These are phyloP conservation scores for Varanus salvator DNA, from an alignment of 2,113 vertebrate species.

Conservation along the genomic window DNA sequence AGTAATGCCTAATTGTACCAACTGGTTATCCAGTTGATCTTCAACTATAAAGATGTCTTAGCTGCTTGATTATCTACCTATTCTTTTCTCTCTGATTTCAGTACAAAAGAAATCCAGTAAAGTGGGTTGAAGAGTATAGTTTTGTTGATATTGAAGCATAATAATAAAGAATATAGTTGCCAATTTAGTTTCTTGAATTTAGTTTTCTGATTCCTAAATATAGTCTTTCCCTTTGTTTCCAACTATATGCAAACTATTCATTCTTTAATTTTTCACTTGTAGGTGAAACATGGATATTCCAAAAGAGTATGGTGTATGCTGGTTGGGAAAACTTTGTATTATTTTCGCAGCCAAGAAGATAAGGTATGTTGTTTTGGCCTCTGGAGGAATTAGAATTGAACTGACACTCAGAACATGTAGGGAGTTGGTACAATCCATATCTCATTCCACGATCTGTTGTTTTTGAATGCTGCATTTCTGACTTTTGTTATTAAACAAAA, in stretches of 20 bases:
- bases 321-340: constrained; percentile 91
- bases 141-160: neutral
- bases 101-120: neutral
- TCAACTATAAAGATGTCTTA: neutral
- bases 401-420: neutral
- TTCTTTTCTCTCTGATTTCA: neutral
- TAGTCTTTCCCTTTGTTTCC: neutral
- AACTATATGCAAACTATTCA: neutral
- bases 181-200: neutral
- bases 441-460: neutral
- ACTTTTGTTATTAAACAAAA: neutral
- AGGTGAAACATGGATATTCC: constrained; percentile 97
- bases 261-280: constrained; percentile 27
- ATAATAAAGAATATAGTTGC: neutral
- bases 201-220: neutral
- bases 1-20: neutral
- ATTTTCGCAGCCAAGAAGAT: constrained; percentile 95
- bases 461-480: neutral
- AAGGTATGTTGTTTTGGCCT: constrained; percentile 82
- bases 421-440: neutral
- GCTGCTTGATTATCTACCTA: neutral
- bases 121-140: neutral
- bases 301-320: constrained; percentile 95
- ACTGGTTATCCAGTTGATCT: no score
- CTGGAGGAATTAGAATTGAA: neutral